Evolutionary conservation across 2,113 vertebrate genomes (phyloP).

Genomic region (Corydoras sp.): DNA sequence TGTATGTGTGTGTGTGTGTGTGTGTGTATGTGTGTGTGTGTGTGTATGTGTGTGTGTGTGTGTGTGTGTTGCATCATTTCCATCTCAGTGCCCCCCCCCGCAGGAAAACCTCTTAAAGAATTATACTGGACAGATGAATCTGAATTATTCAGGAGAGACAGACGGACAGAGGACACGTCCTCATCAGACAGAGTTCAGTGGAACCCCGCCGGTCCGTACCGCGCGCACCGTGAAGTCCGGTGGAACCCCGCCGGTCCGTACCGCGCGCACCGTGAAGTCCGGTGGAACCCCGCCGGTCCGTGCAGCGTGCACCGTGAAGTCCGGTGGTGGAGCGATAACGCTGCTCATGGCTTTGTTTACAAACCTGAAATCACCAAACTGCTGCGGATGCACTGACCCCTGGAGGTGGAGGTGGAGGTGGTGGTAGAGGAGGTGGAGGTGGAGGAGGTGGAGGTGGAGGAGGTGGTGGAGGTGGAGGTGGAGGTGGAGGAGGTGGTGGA

Average conservation of each 20-base stretch:
- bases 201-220: no score
- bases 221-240: not conserved
- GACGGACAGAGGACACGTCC: not conserved
- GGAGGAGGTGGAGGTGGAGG: no score
- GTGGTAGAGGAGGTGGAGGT: no score
- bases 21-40: conserved; percentile 4
- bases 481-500: no score
- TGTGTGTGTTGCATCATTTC: not conserved
- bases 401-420: no score
- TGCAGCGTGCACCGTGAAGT: not conserved
- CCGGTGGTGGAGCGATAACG: no score
- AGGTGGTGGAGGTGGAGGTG: no score
- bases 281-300: no score
- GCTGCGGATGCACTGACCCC: no score
- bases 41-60: not conserved
- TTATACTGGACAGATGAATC: not conserved
- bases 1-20: not conserved
- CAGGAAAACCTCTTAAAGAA: not conserved
- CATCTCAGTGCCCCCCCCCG: not conserved
- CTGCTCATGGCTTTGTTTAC: no score
- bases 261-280: not conserved
- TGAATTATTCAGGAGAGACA: conserved; percentile 6
- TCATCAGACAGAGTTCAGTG: not conserved
- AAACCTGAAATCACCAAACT: no score
- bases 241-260: no score